Base-by-base conservation (phyloP, 2,113 vertebrate genomes). In the Uria aalge region DNA sequence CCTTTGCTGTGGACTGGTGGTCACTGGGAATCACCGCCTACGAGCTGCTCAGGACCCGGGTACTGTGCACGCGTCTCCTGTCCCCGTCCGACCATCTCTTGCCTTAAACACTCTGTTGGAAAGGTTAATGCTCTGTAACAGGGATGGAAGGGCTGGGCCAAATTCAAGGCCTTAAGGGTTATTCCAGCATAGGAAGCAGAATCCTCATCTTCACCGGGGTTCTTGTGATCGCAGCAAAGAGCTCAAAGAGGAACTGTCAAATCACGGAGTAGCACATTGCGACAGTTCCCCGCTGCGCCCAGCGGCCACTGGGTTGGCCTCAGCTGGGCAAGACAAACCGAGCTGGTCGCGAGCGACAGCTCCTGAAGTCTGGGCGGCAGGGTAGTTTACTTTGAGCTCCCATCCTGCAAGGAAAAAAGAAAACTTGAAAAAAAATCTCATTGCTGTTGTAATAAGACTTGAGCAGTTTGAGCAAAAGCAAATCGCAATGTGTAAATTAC, bases 31-130 rank as follows among this genome's bases (percentile, higher is more conserved):
- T 99, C 97, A 99, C 99, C 1, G 99, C 99, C 6, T 99, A 99
- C 3, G 99, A 99, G 96, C 99, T 99, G 50, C 97, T 99, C 26
- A 97, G 99, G 97, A 99, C 99, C 96, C 99, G 99, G 99, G 99
- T 99, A 98, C 0, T 15, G 80, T 57, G 71, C 12, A 10, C 9
- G 6, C 0, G 9, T n/a, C 55, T 66, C 36, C 1, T 2, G 36
- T 18, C 53, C 14, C 26, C 2, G 1, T n/a, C 50, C 3, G 2
- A 18, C 57, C 5, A 0, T 32, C 38, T 14, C 50, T 55, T 26
- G 20, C 68, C 43, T 53, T 19, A 45, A 52, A 6, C 40, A 0
- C 1, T 2, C 43, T 34, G 4, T 6, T 30, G 73, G 64, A 43
- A 47, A 11, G 26, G 38, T 23, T 17, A 5, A 36, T 27, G 59